These are phyloP conservation scores for Syngnathus rostellatus DNA, from an alignment of 2,797 vertebrate genomes.

Conservation along the genomic window DNA sequence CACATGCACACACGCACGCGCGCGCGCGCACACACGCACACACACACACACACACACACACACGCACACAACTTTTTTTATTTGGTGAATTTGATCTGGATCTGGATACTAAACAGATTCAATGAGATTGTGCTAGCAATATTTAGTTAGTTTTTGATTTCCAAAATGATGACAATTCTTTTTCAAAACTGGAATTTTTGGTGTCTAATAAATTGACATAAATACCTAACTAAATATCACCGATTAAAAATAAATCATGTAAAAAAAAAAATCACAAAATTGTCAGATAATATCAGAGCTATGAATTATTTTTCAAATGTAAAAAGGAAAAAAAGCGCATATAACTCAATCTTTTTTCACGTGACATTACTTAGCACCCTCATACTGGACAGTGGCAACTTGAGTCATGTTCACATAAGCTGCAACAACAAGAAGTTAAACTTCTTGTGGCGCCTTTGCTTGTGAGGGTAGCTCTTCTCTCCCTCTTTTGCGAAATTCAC, in stretches of 20 bases:
- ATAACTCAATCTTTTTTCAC: not conserved
- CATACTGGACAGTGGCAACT: not conserved
- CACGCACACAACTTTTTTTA: not conserved
- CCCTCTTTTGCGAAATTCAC: not conserved
- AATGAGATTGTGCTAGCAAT: not conserved
- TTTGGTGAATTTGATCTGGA: not conserved
- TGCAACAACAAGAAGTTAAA: not conserved
- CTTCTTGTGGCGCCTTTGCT: too few species aligned
- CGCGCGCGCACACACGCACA: not conserved
- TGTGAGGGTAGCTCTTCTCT: too few species aligned
- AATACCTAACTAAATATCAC: too few species aligned
- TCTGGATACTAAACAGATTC: not conserved
- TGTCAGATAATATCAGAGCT: not conserved
- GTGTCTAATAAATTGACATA: not conserved
- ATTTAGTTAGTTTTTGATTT: not conserved
- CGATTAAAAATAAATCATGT: not conserved
- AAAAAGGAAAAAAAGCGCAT: not conserved
- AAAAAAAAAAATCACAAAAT: too few species aligned
- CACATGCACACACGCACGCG: not conserved
- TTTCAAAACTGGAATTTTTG: not conserved
- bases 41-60: not conserved
- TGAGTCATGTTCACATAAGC: not conserved
- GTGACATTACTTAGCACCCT: not conserved
- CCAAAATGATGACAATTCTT: not conserved
- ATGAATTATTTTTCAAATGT: not conserved